Evolutionary conservation across 2,888 invertebrate species (phyloP).

Genomic region (Stenodema calcarata): DNA sequence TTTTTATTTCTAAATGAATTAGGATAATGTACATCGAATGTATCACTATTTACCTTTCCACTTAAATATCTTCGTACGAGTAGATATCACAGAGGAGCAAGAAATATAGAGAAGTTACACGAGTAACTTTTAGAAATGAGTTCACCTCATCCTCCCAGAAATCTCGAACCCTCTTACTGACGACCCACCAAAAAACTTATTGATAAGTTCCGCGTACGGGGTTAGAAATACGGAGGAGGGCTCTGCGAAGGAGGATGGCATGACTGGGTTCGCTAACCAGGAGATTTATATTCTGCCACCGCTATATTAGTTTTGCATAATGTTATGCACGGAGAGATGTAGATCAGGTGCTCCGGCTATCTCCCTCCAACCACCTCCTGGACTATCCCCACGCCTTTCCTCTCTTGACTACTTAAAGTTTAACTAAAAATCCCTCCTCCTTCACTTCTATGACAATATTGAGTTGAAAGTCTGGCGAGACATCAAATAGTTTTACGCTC

Average conservation of each 20-base stretch:
- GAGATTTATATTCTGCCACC: conserved; percentile 37
- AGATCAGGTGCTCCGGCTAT: conserved; percentile 23
- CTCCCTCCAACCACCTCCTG: neutral
- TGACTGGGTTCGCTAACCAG: conserved; percentile 39
- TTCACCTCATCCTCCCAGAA: neutral
- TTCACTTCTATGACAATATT: neutral
- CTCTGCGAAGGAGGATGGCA: conserved; percentile 7
- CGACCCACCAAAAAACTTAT: neutral
- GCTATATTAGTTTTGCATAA: conserved; percentile 42
- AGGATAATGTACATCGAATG: too few species aligned
- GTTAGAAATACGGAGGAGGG: neutral
- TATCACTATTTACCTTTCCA: too few species aligned
- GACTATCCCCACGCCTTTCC: neutral
- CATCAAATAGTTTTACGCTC: neutral
- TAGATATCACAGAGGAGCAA: too few species aligned
- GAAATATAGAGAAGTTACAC: too few species aligned
- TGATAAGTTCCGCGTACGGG: conserved; percentile 18
- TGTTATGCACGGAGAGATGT: conserved; percentile 37
- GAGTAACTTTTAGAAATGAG: neutral
- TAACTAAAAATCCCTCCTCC: neutral
- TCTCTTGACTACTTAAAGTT: neutral
- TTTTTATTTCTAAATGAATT: too few species aligned
- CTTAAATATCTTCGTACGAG: too few species aligned
- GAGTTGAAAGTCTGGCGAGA: neutral
- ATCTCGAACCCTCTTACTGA: neutral